These are phyloP conservation scores for Nesoenas mayeri DNA, from an alignment of 2,113 vertebrate genomes.

Conservation along the genomic window DNA sequence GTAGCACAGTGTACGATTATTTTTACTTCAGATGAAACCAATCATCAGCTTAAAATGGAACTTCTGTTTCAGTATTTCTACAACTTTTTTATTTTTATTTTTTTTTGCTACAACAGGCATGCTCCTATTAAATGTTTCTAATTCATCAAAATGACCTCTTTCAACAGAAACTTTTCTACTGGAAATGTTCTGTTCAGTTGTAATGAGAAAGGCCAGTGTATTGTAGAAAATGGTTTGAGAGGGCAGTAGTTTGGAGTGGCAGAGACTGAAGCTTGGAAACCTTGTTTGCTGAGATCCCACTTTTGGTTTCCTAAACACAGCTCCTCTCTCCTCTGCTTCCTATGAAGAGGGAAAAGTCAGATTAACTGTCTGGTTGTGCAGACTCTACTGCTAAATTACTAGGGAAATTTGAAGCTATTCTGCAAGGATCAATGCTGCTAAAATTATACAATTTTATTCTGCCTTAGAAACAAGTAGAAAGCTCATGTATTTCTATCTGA, in stretches of 20 bases:
- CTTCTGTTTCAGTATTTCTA: not conserved
- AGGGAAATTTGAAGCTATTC: not conserved
- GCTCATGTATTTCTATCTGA: not conserved
- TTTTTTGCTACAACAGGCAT: not conserved
- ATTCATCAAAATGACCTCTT: not conserved
- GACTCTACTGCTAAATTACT: not conserved
- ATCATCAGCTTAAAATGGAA: not conserved
- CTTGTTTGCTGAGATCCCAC: not conserved
- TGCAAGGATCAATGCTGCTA: not conserved
- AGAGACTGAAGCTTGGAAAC: not conserved
- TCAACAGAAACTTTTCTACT: not conserved
- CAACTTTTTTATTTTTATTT: not conserved
- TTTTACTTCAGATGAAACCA: slow-evolving; percentile 28
- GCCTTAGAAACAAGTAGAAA: slow-evolving; percentile 11
- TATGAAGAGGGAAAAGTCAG: not conserved
- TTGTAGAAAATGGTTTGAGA: not conserved
- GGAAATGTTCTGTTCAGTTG: not conserved
- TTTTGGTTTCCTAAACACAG: not conserved
- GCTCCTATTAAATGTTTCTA: not conserved
- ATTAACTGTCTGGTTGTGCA: not conserved
- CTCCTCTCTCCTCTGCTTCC: not conserved
- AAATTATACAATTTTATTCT: not conserved
- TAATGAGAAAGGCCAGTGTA: not conserved
- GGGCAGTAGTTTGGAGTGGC: not conserved
- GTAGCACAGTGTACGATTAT: not conserved